Evolutionary conservation across 35 echinoderm and acorn worm genomes (phyloP).

Genomic region (Ophiothrix spiculata): DNA sequence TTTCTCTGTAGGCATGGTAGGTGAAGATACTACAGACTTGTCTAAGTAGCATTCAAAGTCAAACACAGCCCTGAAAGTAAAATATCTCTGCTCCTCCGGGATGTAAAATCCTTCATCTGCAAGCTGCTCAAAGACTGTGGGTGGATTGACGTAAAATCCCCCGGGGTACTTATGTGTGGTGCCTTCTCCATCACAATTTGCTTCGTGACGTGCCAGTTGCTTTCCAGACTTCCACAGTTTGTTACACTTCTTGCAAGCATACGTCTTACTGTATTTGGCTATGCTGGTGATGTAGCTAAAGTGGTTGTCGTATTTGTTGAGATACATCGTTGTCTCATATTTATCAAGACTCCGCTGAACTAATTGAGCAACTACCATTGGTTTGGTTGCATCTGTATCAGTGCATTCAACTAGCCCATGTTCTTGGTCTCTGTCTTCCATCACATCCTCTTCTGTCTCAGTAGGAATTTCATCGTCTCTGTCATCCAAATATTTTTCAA

Average conservation of each 20-base stretch:
- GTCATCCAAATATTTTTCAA: not conserved
- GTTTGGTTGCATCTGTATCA: too few relatives aligned
- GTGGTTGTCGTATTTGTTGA: slow-evolving; percentile 40
- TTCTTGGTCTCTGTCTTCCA: too few relatives aligned
- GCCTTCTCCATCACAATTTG: not conserved
- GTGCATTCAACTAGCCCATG: too few relatives aligned
- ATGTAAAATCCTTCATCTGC: slow-evolving; percentile 29
- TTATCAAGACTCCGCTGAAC: slow-evolving; percentile 26
- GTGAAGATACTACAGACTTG: not conserved
- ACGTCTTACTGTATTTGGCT: slow-evolving; percentile 23
- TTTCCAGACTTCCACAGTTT: slow-evolving; percentile 11
- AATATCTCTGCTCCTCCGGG: slow-evolving; percentile 22
- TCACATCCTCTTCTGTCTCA: not conserved
- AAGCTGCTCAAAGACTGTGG: slow-evolving; percentile 27
- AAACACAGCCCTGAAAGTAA: slow-evolving; percentile 34
- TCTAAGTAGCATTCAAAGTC: slow-evolving; percentile 20
- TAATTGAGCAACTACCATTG: slow-evolving; percentile 13
- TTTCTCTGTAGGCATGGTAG: not conserved
- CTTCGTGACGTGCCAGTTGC: not conserved
- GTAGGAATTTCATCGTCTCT: not conserved
- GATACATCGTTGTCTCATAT: slow-evolving; percentile 41
- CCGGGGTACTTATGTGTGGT: slow-evolving; percentile 37
- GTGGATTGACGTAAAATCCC: slow-evolving; percentile 20
- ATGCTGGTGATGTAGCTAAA: slow-evolving; percentile 56
- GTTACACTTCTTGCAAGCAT: slow-evolving; percentile 19